Evolutionary conservation across 2,113 vertebrate genomes (phyloP).

Genomic region (Leucoraja erinaceus): DNA sequence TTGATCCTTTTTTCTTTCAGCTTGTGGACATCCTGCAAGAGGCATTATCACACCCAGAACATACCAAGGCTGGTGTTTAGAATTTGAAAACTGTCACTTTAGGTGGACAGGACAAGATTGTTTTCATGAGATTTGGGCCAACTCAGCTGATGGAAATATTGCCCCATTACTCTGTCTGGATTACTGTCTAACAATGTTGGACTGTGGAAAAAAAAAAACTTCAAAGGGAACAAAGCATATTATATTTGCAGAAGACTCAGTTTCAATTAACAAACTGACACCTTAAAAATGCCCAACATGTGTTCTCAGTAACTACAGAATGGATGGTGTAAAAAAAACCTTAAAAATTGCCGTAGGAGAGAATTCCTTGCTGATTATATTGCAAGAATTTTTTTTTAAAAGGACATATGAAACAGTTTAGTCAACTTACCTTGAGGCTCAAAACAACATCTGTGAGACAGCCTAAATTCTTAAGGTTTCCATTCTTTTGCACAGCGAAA

Average conservation of each 20-base stretch:
- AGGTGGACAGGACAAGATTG: neutral
- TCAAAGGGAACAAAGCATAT: constrained; percentile 6
- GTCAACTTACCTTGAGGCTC: neutral
- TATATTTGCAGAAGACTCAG: constrained; percentile 3
- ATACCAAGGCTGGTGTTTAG: neutral
- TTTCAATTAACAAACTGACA: constrained; percentile 25
- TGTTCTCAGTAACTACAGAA: neutral
- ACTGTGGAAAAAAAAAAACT: neutral
- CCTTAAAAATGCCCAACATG: constrained; percentile 2
- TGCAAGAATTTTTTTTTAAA: neutral
- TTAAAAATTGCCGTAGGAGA: neutral
- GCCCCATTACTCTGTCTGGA: neutral
- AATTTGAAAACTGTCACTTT: neutral
- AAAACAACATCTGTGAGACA: constrained; percentile 18
- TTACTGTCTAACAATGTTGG: neutral
- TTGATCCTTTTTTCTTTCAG: neutral
- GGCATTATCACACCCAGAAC: neutral
- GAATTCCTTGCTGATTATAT: constrained; percentile 29
- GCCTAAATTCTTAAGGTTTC: neutral
- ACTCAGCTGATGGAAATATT: neutral
- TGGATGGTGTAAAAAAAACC: neutral
- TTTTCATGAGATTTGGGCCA: neutral
- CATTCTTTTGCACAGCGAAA: neutral
- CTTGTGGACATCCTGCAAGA: neutral
- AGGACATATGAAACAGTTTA: constrained; percentile 17